A percentile compares a stretch with the other conserved stretches of the same genome.
phyloP scores from a whole-genome alignment of 2,113 vertebrate genomes.

The Hylia prasina region DNA sequence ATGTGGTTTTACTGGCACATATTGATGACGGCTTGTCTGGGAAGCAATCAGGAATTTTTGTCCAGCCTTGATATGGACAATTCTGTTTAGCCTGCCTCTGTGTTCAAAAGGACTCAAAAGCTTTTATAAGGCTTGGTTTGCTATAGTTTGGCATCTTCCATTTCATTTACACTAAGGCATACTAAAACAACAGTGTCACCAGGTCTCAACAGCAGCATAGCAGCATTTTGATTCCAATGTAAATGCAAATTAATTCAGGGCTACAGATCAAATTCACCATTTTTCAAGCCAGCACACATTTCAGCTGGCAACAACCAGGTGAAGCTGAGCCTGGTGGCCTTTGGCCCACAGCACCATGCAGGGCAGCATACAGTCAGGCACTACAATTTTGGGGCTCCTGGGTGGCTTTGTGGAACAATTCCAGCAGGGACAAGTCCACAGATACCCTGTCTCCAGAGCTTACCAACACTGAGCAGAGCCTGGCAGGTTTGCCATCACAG shows the following conservation, averaged over 20 bases:
- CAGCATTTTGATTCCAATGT: not conserved
- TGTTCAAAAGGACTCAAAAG: not conserved
- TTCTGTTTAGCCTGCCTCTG: not conserved
- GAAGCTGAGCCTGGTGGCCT: not conserved
- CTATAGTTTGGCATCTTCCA: not conserved
- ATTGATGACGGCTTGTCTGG: not conserved
- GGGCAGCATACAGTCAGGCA: not conserved
- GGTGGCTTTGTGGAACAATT: not conserved
- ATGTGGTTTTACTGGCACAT: not conserved
- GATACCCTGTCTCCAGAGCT: not conserved
- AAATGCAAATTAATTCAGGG: not conserved
- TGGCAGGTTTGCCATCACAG: not conserved
- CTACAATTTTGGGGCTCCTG: rapidly evolving
- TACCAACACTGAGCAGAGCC: not conserved
- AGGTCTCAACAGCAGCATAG: not conserved
- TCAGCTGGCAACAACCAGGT: not conserved
- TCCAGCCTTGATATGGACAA: not conserved
- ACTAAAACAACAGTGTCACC: not conserved
- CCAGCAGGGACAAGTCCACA: not conserved
- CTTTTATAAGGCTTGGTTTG: not conserved
- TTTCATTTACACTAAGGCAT: not conserved
- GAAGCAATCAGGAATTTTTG: not conserved
- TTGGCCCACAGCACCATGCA: rapidly evolving
- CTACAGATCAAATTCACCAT: not conserved
- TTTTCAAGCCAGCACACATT: not conserved